A percentile compares a stretch with the other conserved stretches of the same genome.
Evolutionary conservation across 2,113 vertebrate species (phyloP).

Genomic region (Eubucco bourcierii): DNA sequence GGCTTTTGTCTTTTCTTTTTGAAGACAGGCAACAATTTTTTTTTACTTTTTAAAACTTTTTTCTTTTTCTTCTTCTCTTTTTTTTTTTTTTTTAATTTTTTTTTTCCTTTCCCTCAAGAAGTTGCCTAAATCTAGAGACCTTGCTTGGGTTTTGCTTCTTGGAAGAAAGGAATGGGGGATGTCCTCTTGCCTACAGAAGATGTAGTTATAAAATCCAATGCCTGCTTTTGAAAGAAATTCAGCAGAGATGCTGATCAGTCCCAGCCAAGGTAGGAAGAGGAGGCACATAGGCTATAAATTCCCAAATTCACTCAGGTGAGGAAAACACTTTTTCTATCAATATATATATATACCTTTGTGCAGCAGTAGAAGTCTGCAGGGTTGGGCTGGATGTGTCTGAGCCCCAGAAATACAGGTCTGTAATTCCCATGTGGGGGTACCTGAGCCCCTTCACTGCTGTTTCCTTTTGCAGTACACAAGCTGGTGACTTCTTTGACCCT

Average conservation of each 20-base stretch:
- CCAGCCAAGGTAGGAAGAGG: neutral
- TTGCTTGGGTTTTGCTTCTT: slow-evolving; percentile 51
- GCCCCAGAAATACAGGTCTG: neutral
- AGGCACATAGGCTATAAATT: neutral
- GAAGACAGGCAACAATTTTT: neutral
- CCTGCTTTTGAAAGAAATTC: neutral
- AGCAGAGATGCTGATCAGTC: neutral
- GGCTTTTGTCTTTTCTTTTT: neutral
- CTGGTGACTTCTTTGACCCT: neutral
- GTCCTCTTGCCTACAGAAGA: slow-evolving; percentile 41
- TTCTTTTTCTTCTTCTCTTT: too few species aligned
- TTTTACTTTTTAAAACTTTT: fast-evolving
- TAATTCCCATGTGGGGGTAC: neutral
- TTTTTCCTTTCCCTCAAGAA: neutral
- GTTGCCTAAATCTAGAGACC: neutral
- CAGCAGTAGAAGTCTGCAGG: neutral
- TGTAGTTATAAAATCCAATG: neutral
- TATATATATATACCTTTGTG: fast-evolving
- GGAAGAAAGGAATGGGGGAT: neutral
- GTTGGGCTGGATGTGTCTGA: neutral
- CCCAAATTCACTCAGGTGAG: neutral
- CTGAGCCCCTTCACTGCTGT: neutral
- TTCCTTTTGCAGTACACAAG: neutral
- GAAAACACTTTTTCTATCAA: neutral
- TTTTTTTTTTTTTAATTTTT: neutral